A percentile compares a stretch with the other conserved stretches of the same genome.
Evolutionary conservation across 2,113 vertebrate species (phyloP).

Genomic region (Oostethus manadensis): DNA sequence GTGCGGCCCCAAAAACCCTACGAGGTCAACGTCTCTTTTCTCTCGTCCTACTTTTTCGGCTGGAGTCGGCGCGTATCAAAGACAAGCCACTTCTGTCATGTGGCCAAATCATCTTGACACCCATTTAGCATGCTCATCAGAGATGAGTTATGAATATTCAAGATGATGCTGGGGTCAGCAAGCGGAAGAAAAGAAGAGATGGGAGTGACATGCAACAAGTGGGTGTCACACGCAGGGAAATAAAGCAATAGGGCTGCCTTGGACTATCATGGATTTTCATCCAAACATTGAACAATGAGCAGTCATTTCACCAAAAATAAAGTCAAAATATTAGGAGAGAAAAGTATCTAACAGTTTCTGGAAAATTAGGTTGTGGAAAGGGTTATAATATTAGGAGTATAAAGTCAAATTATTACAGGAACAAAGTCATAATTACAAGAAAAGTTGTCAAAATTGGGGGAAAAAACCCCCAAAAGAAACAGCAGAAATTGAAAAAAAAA

Average conservation of each 20-base stretch:
- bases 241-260: neutral
- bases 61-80: constrained; percentile 62
- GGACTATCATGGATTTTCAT: no score
- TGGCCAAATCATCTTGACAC: constrained; percentile 70
- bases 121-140: constrained; percentile 72
- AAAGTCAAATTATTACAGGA: no score
- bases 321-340: no score
- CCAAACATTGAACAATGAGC: no score
- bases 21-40: constrained; percentile 49
- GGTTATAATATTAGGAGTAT: no score
- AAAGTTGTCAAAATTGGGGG: no score
- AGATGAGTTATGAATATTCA: constrained; percentile 79
- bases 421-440: no score
- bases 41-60: constrained; percentile 47
- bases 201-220: constrained; percentile 25
- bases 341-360: no score
- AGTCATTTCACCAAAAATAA: no score
- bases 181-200: constrained; percentile 28
- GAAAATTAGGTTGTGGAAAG: no score
- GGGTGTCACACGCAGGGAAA: constrained; percentile 17
- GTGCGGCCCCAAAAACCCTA: constrained; percentile 34
- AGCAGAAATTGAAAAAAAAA: no score
- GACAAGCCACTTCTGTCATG: constrained; percentile 63
- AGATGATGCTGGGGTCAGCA: constrained; percentile 63
- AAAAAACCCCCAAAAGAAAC: no score